Base-by-base conservation (phyloP, 2,113 vertebrate species). In the Corythoichthys intestinalis region DNA sequence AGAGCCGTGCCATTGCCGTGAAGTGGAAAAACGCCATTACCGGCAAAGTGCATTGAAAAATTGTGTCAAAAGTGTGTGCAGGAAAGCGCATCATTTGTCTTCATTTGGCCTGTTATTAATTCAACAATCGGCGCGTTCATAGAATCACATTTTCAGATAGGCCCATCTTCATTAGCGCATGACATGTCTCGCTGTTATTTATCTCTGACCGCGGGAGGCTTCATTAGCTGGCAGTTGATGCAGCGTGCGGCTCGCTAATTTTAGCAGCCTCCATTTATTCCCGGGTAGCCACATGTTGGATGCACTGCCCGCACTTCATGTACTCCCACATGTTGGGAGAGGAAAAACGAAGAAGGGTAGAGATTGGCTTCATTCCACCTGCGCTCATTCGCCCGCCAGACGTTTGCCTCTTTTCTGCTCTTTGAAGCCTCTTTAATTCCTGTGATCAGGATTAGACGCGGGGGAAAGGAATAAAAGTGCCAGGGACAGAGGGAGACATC, bases 121-220 rank as follows among this genome's bases (percentile, higher is more conserved):
- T 83, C 63, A 71, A 74, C 81, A 79, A 52, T 74, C 61, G 34
- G 73, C 59, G 62, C 61, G 75, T 73, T 83, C 70, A 70, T 44
- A 28, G 62, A 71, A 76, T 76, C 73, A 65, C 70, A 72, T 85
- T 81, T 84, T 75, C 83, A 76, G 67, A 89, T 77, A 78, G 86
- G 83, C 56, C n/a, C 82, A 67, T 77, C 78, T 84, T 90, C 84
- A 85, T 90, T 90, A 88, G 81, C 74, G 70, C 70, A 68, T 64
- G 80, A 81, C 80, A 75, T 12, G 76, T 88, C 85, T 83, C 78
- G 81, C 87, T 86, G 80, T 88, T 86, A 85, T 90, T 87, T 85
- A 89, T 91, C 78, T 59, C 76, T 28, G 75, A 70, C 81, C 76
- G 74, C 88, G 80, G 81, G 85, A 81, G 82, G 80, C 81, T 78